Conservation (phyloP, 2,113 vertebrate species). For the Platichthys flesus region DNA sequence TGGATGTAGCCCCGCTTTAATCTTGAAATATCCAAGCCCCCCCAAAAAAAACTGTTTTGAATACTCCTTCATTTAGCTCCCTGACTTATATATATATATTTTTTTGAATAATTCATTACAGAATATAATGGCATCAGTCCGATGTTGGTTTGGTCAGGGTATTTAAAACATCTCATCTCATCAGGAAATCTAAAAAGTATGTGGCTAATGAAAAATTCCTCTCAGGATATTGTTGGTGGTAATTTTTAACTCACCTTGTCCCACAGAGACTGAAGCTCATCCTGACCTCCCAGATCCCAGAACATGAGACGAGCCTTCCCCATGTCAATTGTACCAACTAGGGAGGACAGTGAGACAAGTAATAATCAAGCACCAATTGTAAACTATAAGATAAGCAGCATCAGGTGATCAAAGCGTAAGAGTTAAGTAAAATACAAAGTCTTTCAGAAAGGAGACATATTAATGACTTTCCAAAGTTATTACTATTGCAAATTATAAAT, state of each 20-base stretch:
- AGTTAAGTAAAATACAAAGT: background rate
- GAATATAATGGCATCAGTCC: too few species aligned
- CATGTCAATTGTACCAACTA: slow-evolving; percentile 96
- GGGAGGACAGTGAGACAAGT: slow-evolving; percentile 4
- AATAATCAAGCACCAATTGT: background rate
- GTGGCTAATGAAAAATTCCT: background rate
- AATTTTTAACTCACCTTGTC: slow-evolving; percentile 88
- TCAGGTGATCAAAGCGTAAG: background rate
- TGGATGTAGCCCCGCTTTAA: too few species aligned
- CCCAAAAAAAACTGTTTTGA: too few species aligned
- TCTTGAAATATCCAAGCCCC: too few species aligned
- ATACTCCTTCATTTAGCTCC: too few species aligned
- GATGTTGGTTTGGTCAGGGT: too few species aligned
- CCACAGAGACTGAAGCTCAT: slow-evolving; percentile 97
- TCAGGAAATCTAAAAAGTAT: background rate
- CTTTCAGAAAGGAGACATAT: background rate
- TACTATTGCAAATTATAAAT: background rate
- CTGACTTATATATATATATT: too few species aligned
- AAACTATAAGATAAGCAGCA: background rate
- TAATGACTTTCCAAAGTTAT: background rate
- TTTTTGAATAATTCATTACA: too few species aligned
- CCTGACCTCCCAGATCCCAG: slow-evolving; percentile 98
- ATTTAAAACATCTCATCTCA: too few species aligned
- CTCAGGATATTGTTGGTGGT: background rate
- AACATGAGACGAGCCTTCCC: slow-evolving; percentile 98